Evolutionary conservation across 2,888 invertebrate genomes (phyloP), one percentile per base, ranked within the genome.

Genomic region (Stictocephala bisonia): DNA sequence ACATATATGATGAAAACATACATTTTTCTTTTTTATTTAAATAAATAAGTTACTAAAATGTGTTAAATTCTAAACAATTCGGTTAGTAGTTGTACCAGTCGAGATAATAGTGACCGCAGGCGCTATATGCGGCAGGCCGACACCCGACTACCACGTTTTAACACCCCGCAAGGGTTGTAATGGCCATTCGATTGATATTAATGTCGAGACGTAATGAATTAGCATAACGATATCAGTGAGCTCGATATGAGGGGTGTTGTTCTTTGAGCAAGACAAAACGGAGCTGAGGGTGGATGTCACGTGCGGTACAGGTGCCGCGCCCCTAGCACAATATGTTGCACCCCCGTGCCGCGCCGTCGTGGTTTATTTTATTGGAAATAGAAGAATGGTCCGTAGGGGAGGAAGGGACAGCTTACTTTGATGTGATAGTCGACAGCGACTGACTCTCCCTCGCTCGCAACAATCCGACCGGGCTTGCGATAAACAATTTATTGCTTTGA

Each of bases 261-360:
- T 9, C n/a, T 11, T 22, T 24, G 35, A 29, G 68, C 20, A 51
- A 53, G 68, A 41, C 72, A 48, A 51, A 68, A 58, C 72, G 71
- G 41, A 60, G 64, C 60, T 31, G 44, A 48, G 40, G 70, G 58
- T 44, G 51, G 53, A 69, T 11, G 75, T 73, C 66, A 58, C 72
- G 73, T 72, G 75, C 74, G 72, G 66, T 76, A 78, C 78, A 77
- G 75, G 78, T 74, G 75, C 72, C 68, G 35, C 48, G 44, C 66
- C 22, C 66, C 66, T 26, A 66, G 53, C 70, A 58, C 77, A 76
- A 72, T 75, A 72, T 72, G 72, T 72, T 44, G 72, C 72, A 15
- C 60, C 51, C 56, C 15, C 44, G 60, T 22, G 60, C 26, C 51
- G n/a, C 11, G 27, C 70, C 68, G 74, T 70, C 41, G 75, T 72